These are phyloP conservation scores for Lasioglossum albipes DNA, from an alignment of 1,140 invertebrate species.

Conservation along the genomic window DNA sequence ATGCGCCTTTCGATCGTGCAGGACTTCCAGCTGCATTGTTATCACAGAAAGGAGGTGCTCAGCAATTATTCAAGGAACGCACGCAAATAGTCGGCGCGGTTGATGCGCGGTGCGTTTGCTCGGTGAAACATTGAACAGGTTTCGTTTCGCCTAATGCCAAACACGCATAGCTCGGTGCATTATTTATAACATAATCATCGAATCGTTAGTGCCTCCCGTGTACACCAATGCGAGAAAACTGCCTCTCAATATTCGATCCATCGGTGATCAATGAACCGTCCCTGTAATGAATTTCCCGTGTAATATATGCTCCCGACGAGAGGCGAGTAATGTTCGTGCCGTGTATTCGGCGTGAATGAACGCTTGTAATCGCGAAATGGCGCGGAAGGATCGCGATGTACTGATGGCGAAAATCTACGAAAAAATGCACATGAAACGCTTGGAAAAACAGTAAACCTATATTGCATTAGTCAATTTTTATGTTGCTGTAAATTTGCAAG, in stretches of 20 bases:
- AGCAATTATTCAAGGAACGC: conserved; percentile 9
- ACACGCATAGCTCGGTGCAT: conserved; percentile 1
- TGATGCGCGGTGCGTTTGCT: not conserved
- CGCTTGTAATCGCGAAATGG: conserved; percentile 28
- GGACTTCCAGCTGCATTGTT: not conserved
- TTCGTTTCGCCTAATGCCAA: conserved; percentile 27
- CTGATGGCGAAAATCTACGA: not conserved
- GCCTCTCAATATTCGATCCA: conserved; percentile 17
- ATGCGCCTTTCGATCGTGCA: not conserved
- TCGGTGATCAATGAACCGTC: conserved; percentile 36
- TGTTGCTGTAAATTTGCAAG: not conserved
- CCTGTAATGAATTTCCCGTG: conserved; percentile 46
- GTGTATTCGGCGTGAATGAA: conserved; percentile 13
- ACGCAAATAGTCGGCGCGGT: not conserved
- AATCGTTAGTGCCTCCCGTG: conserved; percentile 12
- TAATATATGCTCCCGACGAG: conserved; percentile 2
- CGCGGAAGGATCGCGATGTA: conserved; percentile 26
- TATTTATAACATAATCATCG: conserved; percentile 48
- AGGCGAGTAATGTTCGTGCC: not conserved
- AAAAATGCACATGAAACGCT: not conserved
- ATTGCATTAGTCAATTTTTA: not conserved
- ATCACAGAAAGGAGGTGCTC: not conserved
- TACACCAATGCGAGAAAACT: conserved; percentile 19
- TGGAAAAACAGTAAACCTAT: not conserved
- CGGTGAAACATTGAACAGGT: conserved; percentile 32